These are phyloP conservation scores for Epizoanthus stellaris DNA, from an alignment of 92 coral and sea anemone species.

Conservation along the genomic window DNA sequence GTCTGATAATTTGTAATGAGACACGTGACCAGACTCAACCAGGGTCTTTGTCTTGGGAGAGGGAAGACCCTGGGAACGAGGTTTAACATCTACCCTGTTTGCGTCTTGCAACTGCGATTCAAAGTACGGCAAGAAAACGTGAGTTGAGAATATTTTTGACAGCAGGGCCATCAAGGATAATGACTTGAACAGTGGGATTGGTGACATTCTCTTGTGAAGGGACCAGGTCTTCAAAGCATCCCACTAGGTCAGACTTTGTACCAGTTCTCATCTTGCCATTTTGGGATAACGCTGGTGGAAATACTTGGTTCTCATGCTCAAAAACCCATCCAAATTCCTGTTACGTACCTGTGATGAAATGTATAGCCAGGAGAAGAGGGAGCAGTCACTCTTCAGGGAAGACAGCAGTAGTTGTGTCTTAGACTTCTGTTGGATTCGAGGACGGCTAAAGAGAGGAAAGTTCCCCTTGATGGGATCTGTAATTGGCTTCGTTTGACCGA, in stretches of 20 bases:
- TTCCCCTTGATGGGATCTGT: slow-evolving; percentile 52
- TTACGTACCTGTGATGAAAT: slow-evolving; percentile 22
- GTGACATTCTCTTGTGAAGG: not conserved
- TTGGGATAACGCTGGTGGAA: slow-evolving; percentile 36
- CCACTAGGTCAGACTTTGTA: slow-evolving; percentile 2
- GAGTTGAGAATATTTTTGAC: slow-evolving; percentile 11
- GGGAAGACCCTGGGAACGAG: too few relatives aligned
- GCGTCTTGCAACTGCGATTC: slow-evolving; percentile 47
- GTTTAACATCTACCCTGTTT: slow-evolving; percentile 43
- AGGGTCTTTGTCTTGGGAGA: too few relatives aligned
- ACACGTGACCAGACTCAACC: not conserved
- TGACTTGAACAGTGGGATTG: slow-evolving; percentile 19
- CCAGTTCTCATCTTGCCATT: slow-evolving; percentile 7
- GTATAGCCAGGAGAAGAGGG: slow-evolving; percentile 30
- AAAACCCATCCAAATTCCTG: slow-evolving; percentile 1
- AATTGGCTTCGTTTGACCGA: slow-evolving; percentile 42
- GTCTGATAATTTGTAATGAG: too few relatives aligned
- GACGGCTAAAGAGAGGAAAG: slow-evolving; percentile 35
- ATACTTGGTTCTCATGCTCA: not conserved
- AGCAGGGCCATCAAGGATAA: slow-evolving; percentile 62
- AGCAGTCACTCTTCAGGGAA: slow-evolving; percentile 45
- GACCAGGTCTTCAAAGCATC: slow-evolving; percentile 18
- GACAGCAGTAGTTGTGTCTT: slow-evolving; percentile 43
- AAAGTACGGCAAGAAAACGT: slow-evolving; percentile 53
- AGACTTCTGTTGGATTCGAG: slow-evolving; percentile 45